phyloP scores from a whole-genome alignment of 2,113 vertebrate genomes.

The Vombatus ursinus region DNA sequence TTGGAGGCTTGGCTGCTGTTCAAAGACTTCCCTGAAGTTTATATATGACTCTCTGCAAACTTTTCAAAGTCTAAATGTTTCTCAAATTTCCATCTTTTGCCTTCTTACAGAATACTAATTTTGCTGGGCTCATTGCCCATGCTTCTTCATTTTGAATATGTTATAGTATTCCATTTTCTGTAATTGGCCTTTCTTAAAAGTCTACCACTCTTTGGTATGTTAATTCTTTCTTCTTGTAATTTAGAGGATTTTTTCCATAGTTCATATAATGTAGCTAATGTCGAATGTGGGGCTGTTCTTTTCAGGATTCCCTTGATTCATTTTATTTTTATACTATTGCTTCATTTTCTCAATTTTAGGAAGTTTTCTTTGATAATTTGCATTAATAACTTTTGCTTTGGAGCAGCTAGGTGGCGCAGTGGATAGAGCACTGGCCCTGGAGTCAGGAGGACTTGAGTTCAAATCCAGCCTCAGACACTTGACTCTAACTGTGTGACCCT shows the following conservation, averaged over 20 bases:
- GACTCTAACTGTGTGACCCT: too few species aligned
- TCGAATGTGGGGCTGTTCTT: not conserved
- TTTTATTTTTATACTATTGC: not conserved
- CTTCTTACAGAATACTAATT: not conserved
- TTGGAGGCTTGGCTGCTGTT: not conserved
- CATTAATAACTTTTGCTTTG: not conserved
- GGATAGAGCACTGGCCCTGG: too few species aligned
- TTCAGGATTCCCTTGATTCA: not conserved
- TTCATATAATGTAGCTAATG: not conserved
- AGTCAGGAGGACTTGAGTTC: too few species aligned
- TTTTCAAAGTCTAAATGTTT: conserved; percentile 1
- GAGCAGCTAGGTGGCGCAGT: too few species aligned
- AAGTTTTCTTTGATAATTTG: not conserved
- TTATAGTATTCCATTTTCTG: not conserved
- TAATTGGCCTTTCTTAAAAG: not conserved
- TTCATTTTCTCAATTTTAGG: not conserved
- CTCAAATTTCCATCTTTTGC: not conserved
- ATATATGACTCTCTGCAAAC: not conserved
- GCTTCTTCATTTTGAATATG: not conserved
- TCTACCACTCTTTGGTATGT: not conserved
- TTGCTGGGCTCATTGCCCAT: not conserved
- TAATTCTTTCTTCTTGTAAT: not conserved
- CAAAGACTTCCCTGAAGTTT: not conserved
- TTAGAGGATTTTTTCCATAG: not conserved
- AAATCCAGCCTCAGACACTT: too few species aligned